Evolutionary conservation across 2,113 vertebrate genomes (phyloP).

Genomic region (Sylvietta virens): DNA sequence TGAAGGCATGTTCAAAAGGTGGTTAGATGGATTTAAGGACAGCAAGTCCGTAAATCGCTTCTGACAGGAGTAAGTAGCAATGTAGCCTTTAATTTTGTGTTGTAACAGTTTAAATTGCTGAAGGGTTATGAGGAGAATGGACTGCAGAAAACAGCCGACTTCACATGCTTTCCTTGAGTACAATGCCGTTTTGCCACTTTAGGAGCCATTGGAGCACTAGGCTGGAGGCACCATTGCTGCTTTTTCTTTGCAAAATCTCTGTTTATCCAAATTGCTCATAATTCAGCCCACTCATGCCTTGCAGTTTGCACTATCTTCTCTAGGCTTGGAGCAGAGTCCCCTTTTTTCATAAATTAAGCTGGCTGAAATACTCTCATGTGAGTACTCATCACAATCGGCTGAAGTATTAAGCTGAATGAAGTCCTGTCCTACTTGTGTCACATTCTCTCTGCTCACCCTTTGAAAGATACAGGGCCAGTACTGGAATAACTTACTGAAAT

Average conservation of each 20-base stretch:
- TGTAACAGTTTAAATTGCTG: background rate
- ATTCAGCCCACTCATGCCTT: background rate
- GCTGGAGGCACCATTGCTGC: background rate
- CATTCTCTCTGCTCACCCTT: constrained; percentile 14
- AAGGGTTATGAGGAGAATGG: background rate
- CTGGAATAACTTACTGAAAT: background rate
- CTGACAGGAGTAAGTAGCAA: background rate
- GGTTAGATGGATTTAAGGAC: background rate
- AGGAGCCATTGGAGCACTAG: background rate
- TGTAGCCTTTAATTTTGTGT: background rate
- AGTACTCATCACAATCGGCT: background rate
- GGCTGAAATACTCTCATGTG: background rate
- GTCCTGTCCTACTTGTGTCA: constrained; percentile 47
- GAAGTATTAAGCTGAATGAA: background rate
- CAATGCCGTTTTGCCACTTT: background rate
- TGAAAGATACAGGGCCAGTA: background rate
- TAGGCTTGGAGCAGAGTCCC: background rate
- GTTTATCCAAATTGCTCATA: background rate
- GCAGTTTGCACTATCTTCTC: background rate
- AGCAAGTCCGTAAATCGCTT: background rate
- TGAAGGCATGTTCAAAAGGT: background rate
- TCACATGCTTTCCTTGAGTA: background rate
- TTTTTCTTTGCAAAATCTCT: background rate
- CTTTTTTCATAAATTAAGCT: background rate
- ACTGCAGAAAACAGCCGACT: background rate